Percentiles rank a stretch among this genome's conserved stretches.
Conservation (phyloP, 2,797 vertebrate genomes). For the Sebastes itinus region DNA sequence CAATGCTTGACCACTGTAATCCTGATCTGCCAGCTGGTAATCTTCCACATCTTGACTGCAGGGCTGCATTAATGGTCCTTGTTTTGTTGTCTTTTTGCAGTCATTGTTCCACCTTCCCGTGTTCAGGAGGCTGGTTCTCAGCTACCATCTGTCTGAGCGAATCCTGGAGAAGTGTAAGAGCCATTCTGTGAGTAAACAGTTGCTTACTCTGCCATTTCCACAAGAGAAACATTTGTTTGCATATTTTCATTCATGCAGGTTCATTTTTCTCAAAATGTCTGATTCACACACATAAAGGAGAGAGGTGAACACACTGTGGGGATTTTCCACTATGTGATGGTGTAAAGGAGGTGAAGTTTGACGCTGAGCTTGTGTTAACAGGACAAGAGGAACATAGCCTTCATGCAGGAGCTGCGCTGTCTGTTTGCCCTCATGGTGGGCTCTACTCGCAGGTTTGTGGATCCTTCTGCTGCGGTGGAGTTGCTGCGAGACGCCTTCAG, state of each 20-base stretch:
- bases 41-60: background rate
- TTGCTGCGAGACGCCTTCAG: slow-evolving; percentile 91
- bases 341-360: background rate
- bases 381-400: slow-evolving; percentile 95
- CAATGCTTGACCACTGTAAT: background rate
- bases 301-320: background rate
- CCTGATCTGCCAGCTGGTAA: background rate
- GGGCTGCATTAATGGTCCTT: background rate
- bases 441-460: slow-evolving; percentile 91
- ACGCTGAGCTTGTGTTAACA: slow-evolving; percentile 63
- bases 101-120: slow-evolving; percentile 95
- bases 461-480: slow-evolving; percentile 93
- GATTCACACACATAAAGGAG: background rate
- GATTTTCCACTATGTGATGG: background rate
- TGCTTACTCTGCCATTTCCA: background rate
- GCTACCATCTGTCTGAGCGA: slow-evolving; percentile 88
- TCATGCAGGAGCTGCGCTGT: slow-evolving; percentile 97
- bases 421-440: slow-evolving; percentile 96
- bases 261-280: background rate
- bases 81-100: slow-evolving; percentile 75
- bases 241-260: background rate
- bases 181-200: slow-evolving; percentile 86
- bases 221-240: background rate
- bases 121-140: slow-evolving; percentile 93
- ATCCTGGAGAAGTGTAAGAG: slow-evolving; percentile 88